Evolutionary conservation across 1,140 invertebrate genomes (phyloP).

Genomic region (Cotesia typhae): DNA sequence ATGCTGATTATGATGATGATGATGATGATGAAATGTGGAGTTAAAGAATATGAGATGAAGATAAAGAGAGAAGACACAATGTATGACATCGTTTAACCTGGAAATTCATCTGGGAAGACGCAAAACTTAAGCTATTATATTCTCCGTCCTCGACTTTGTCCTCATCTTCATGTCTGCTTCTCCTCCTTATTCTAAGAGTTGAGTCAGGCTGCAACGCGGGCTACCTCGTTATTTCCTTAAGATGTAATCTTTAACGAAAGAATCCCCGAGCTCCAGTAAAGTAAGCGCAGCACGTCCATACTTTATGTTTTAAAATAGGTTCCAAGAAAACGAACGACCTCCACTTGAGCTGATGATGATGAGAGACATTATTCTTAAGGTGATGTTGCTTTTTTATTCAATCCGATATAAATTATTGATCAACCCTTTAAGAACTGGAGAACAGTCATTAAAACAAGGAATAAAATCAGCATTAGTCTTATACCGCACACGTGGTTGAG

Average conservation of each 20-base stretch:
- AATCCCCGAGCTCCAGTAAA: conserved; percentile 12
- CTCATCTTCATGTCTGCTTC: conserved; percentile 22
- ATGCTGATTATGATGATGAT: not conserved
- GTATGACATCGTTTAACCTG: conserved; percentile 23
- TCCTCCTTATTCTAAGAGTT: not conserved
- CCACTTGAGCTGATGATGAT: not conserved
- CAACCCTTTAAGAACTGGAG: conserved; percentile 4
- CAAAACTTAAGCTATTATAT: conserved; percentile 43
- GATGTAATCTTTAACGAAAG: conserved; percentile 30
- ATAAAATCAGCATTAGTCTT: not conserved
- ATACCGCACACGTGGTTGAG: conserved; percentile 42
- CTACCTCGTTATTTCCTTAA: conserved; percentile 25
- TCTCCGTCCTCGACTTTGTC: conserved; percentile 19
- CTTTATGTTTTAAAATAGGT: conserved; percentile 15
- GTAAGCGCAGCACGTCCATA: conserved; percentile 18
- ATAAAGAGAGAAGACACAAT: conserved; percentile 3
- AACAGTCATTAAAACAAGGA: too few species aligned
- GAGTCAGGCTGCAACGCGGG: not conserved
- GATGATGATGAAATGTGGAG: not conserved
- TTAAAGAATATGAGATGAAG: not conserved
- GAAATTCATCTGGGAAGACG: conserved; percentile 43
- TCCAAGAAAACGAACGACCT: not conserved
- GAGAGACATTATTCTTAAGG: not conserved
- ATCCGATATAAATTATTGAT: too few species aligned
- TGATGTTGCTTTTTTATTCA: too few species aligned